Evolutionary conservation across 1,140 invertebrate genomes (phyloP), one percentile per base, ranked within the genome.

Genomic region (Hypothenemus hampei): DNA sequence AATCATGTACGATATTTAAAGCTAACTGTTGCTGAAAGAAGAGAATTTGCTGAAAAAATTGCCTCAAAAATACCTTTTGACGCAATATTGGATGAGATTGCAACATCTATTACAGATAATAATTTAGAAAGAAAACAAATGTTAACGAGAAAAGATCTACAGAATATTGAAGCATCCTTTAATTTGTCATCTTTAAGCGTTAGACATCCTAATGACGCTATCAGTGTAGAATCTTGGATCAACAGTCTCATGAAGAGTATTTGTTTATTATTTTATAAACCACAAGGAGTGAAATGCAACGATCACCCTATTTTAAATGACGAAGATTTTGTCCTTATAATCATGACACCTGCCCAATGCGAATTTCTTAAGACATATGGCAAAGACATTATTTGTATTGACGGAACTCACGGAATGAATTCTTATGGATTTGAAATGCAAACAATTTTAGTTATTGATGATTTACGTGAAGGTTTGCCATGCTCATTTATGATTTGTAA

Each of bases 401-500:
- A 59, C 24, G 54, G 54, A 20, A 59, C 53, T 10, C 47, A 57
- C 36, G 54, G 55, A 5, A 0, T 18, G n/a, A 54, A 54, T 22
- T 8, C 10, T 21, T 57, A 46, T 20, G 40, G 21, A 11, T 60
- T 60, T 36, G 40, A 60, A 36, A 33, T 56, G 20, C 1, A 19
- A 16, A 56, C 53, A 2, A 5, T 59, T 3, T 7, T 59, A 16
- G 46, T 53, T 3, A 3, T 60, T 6, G 58, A 60, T 47, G 54
- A 60, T 10, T 46, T 54, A 11, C 22, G 35, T 2, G 7, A 52
- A 21, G 54, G 54, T 10, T 57, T 46, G 19, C 54, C 58, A 0
- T 37, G 40, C 35, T 20, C 58, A 3, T 60, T 60, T 46, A 20
- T 44, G 4, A 46, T 60, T 19, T 57, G 48, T 20, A 60, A 60